Conservation (phyloP, 2,888 invertebrate genomes). For the Papilio demoleus region DNA sequence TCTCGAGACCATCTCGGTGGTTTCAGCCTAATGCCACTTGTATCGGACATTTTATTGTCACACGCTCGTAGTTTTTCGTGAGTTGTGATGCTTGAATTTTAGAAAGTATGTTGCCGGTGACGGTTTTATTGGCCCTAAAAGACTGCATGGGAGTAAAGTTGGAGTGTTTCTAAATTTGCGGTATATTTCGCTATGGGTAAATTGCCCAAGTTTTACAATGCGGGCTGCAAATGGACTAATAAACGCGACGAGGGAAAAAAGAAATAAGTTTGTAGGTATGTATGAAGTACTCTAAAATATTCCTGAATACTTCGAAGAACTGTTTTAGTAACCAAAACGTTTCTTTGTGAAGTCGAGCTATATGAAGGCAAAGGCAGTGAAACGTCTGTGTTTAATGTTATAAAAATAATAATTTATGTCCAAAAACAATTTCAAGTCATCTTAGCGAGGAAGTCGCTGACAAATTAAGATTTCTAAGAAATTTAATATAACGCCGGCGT, state of each 20-base stretch:
- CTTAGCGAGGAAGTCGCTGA: constrained; percentile 6
- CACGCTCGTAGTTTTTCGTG: constrained; percentile 71
- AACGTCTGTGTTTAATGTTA: too few relatives aligned
- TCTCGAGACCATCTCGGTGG: constrained; percentile 68
- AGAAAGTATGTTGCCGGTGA: constrained; percentile 72
- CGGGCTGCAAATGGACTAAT: not conserved
- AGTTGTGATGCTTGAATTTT: constrained; percentile 71
- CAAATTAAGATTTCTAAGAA: constrained; percentile 60
- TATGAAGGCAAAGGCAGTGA: too few relatives aligned
- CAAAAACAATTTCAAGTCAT: constrained; percentile 3
- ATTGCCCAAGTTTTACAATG: constrained; percentile 25
- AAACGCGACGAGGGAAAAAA: constrained; percentile 9
- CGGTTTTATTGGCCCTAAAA: constrained; percentile 76
- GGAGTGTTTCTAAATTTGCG: constrained; percentile 71
- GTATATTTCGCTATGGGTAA: constrained; percentile 54
- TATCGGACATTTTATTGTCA: constrained; percentile 79
- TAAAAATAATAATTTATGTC: not conserved
- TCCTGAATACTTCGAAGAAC: not conserved
- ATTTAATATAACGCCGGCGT: constrained; percentile 50
- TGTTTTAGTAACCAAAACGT: too few relatives aligned
- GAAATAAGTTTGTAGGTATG: not conserved
- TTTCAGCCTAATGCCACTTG: constrained; percentile 78
- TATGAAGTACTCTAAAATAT: not conserved
- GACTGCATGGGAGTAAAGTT: constrained; percentile 71
- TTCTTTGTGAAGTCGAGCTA: too few relatives aligned